phyloP scores from a whole-genome alignment of 2,113 vertebrate genomes.

The Myotis yumanensis region DNA sequence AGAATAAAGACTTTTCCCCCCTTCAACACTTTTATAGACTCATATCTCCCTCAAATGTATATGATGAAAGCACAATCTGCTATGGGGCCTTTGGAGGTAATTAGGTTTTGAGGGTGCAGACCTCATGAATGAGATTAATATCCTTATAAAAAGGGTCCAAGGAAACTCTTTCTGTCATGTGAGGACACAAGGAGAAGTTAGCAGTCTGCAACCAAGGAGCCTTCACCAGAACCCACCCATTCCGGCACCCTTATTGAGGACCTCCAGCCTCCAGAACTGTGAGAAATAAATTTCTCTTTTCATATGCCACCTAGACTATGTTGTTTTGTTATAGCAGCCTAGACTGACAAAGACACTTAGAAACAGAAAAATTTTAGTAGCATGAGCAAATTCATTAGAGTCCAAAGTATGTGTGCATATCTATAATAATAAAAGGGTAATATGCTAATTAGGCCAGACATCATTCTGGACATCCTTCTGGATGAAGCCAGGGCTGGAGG shows the following conservation, averaged over 20 bases:
- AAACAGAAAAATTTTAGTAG: slow-evolving; percentile 22
- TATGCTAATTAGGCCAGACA: too few relatives aligned
- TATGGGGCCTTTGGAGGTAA: neutral
- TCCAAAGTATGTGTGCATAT: neutral
- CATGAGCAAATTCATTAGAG: neutral
- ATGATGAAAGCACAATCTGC: neutral
- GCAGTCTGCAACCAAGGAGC: neutral
- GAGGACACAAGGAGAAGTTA: neutral
- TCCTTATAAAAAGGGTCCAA: neutral
- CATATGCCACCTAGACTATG: neutral
- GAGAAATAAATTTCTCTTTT: neutral
- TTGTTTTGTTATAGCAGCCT: neutral
- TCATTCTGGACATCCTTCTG: too few relatives aligned
- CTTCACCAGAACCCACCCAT: neutral
- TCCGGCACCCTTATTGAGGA: neutral
- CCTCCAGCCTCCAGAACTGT: neutral
- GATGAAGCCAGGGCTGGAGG: too few relatives aligned
- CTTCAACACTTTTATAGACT: slow-evolving; percentile 41
- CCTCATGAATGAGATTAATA: neutral
- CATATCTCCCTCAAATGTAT: neutral
- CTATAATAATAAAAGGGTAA: too few relatives aligned
- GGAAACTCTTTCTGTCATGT: neutral
- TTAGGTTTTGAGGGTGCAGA: neutral
- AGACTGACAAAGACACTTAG: neutral
- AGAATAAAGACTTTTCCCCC: slow-evolving; percentile 70